phyloP scores from a whole-genome alignment of 2,888 invertebrate genomes.

The Spilosoma lubricipeda region DNA sequence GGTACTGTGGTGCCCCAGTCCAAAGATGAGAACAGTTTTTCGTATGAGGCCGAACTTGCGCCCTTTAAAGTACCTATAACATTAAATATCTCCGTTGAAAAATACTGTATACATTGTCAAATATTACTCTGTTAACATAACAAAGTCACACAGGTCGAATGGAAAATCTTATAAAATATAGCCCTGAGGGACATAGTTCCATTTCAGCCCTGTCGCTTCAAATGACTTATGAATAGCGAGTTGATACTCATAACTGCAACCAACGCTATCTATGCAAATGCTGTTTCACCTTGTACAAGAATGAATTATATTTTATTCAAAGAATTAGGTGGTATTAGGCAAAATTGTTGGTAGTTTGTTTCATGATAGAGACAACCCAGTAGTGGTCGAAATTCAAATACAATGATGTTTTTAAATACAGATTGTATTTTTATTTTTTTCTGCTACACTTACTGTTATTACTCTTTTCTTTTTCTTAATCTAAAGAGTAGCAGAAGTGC shows the following conservation, averaged over 20 bases:
- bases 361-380: not conserved
- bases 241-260: slow-evolving; percentile 51
- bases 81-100: not conserved
- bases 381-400: not conserved
- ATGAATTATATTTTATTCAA: slow-evolving; percentile 25
- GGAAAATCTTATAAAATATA: slow-evolving; percentile 42
- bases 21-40: no score
- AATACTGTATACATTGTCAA: not conserved
- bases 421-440: not conserved
- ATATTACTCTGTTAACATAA: not conserved
- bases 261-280: slow-evolving; percentile 58
- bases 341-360: not conserved
- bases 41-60: no score
- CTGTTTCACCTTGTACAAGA: slow-evolving; percentile 38
- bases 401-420: not conserved
- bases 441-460: no score
- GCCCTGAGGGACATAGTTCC: slow-evolving; percentile 42
- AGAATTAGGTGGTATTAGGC: not conserved
- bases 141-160: slow-evolving; percentile 30
- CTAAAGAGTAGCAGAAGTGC: no score
- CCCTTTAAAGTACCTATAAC: no score
- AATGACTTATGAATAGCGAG: slow-evolving; percentile 58
- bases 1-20: no score
- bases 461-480: no score
- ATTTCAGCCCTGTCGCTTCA: slow-evolving; percentile 52